Evolutionary conservation across 2,888 invertebrate genomes (phyloP).

Genomic region (Onthophagus sagittarius): DNA sequence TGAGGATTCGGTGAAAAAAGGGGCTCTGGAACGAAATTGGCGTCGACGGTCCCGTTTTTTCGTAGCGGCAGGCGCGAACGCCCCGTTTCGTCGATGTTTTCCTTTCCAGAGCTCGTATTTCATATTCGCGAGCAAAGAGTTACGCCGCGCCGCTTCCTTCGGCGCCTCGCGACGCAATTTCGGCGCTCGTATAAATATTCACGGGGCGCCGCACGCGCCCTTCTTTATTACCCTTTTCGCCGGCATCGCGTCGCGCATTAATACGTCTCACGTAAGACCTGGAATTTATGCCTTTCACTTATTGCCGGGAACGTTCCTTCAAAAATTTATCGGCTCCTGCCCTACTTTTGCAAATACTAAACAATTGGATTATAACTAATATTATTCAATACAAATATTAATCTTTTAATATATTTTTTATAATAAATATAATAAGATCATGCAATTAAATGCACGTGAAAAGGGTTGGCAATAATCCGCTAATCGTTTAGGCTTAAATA

Average conservation of each 20-base stretch:
- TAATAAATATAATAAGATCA: too few relatives aligned
- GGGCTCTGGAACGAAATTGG: neutral
- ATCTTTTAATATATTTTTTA: too few relatives aligned
- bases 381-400: too few relatives aligned
- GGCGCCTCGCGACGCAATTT: conserved; percentile 6
- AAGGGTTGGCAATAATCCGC: neutral
- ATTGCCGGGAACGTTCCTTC: neutral
- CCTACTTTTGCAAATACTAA: neutral
- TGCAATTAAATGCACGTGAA: neutral
- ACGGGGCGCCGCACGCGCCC: conserved; percentile 4
- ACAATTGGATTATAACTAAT: neutral
- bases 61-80: neutral
- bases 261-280: neutral
- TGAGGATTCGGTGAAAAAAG: neutral
- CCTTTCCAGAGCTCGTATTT: conserved; percentile 8
- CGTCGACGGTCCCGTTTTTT: neutral
- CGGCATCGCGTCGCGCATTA: neutral
- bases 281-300: neutral
- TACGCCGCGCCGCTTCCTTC: conserved; percentile 2
- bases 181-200: conserved; percentile 8
- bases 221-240: conserved; percentile 9
- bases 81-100: conserved; percentile 7
- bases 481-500: neutral
- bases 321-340: neutral
- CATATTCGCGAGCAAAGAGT: conserved; percentile 10